These are phyloP conservation scores for Gallinago jamesoni DNA, from an alignment of 2,113 vertebrate species.

Conservation along the genomic window DNA sequence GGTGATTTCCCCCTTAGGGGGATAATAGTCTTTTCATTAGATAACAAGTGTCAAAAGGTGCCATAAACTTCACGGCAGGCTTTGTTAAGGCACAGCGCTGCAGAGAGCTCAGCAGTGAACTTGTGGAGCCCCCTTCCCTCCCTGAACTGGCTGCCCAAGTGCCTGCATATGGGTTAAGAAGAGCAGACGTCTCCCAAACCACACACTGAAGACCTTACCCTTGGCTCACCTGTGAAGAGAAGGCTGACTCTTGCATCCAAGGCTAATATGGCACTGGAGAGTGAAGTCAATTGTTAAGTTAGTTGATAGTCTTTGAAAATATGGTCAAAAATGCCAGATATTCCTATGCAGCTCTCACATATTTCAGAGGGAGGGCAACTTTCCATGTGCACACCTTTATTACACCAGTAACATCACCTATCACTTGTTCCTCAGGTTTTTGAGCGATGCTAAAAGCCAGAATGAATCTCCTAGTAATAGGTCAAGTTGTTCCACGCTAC, in stretches of 20 bases:
- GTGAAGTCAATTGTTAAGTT: background rate
- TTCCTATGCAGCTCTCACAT: background rate
- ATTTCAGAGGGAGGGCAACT: background rate
- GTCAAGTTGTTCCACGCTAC: background rate
- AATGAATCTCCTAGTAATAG: background rate
- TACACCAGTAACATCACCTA: background rate
- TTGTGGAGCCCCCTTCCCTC: background rate
- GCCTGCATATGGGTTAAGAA: background rate
- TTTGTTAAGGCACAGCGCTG: background rate
- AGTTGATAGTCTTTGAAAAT: background rate
- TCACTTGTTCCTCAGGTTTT: background rate
- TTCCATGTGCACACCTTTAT: fast-evolving
- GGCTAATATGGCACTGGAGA: fast-evolving
- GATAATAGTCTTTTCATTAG: slow-evolving; percentile 77
- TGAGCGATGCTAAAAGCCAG: background rate
- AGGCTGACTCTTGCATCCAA: background rate
- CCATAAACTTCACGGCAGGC: background rate
- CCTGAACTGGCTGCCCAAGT: background rate
- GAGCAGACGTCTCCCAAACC: background rate
- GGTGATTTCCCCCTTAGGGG: slow-evolving; percentile 50
- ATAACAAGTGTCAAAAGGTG: slow-evolving; percentile 40
- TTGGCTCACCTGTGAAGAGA: background rate
- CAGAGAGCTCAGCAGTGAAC: background rate
- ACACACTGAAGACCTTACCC: background rate
- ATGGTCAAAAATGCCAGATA: background rate